Evolutionary conservation across 2,888 invertebrate species (phyloP), one percentile per base, ranked within the genome.

Genomic region (Pocota personata): DNA sequence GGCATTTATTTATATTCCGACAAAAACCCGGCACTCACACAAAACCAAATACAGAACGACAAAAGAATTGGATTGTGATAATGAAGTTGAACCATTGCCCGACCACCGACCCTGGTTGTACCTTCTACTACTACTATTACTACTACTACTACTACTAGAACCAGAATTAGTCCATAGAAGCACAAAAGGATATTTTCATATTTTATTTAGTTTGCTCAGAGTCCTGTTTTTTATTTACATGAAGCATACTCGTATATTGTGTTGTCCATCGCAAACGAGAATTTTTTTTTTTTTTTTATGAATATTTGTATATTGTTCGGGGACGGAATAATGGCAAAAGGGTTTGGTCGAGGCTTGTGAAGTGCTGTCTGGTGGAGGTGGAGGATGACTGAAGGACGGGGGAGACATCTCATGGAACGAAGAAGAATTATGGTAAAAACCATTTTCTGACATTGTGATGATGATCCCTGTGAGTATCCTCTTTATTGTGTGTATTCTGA

Each of bases 191-290:
- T 83, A 73, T 52, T 66, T 73, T 48, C 67, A 83, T 83, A 67
- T 78, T 83, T 77, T 78, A 77, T 78, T 72, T 73, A 72, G 73
- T 77, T 73, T 72, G 43, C 27, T 50, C 66, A 50, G 58, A 67
- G 67, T 69, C 50, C 62, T 40, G 46, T 27, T 60, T 21, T 50
- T 64, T 73, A 58, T 76, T 76, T 64, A 57, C 66, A 64, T 82
- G 57, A 76, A 76, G 40, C 14, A 64, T 37, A 32, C 67, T 76
- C 64, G 35, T 82, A 82, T 82, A 55, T 62, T 75, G 35, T 75
- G 30, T 82, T 69, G 62, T 82, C 66, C 80, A 66, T 37, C 58
- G 69, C 55, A 71, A 48, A 78, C 60, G 27, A 69, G 50, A 7
- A 43, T 27, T 62, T 40, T 8, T 50, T n/a, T 12, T 37, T 57